Evolutionary conservation across 1,140 invertebrate species (phyloP), one percentile per base, ranked within the genome.

Genomic region (Drosophila micromelanica): DNA sequence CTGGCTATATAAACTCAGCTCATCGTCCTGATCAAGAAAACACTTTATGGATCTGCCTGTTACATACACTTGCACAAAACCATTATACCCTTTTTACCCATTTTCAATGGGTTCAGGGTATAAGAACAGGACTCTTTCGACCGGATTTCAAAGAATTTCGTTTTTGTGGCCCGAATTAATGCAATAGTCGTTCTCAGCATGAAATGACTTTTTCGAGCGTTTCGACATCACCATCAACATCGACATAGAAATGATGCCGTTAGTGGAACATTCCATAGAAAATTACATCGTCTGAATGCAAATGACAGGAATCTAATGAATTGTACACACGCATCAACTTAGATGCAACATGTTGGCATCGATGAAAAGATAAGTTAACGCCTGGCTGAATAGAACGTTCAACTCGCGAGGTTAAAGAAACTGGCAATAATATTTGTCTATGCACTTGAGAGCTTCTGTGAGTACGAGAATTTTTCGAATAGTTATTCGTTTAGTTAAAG

Each of bases 201-300:
- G 61, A 51, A 86, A 86, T 80, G 81, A 61, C 81, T 86, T 86
- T 80, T 77, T 86, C 69, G 57, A 56, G 43, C 62, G 55, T 56
- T 56, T 55, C 42, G 56, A 62, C 54, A 71, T 32, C 20, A 23
- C 15, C 43, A 46, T 73, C 68, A 6, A 40, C 30, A 17, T 67
- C 64, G 73, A 64, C 65, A 80, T 52, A 52, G 61, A 74, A 78
- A 75, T 67, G 73, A 75, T 86, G 64, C 72, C 62, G 59, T 79
- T 64, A 76, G 64, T 71, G 73, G 37, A 45, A 59, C 56, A 75
- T 87, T 86, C 54, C 59, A 75, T 68, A 54, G 70, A 68, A 76
- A 73, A 42, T 57, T 35, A 80, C 64, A 64, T 54, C 37, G 40
- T 63, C 51, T 60, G 45, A 37, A 73, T 62, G 70, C 63, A 73